A percentile compares a stretch with the other conserved stretches of the same genome.
Evolutionary conservation across 2,113 vertebrate genomes (phyloP).

Genomic region (Phaethornis superciliosus): DNA sequence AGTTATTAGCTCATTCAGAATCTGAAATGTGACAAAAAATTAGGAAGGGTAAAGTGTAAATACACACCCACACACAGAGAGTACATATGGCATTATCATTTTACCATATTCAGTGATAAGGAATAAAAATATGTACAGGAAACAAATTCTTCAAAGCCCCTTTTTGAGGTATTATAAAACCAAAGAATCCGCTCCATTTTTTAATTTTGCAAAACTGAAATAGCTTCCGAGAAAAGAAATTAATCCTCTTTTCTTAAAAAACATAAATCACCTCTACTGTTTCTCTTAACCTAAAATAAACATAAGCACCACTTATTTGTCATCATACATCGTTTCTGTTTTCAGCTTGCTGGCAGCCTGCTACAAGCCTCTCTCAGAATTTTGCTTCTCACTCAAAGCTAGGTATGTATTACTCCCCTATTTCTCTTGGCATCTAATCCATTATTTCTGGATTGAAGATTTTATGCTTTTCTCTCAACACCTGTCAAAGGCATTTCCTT

Average conservation of each 20-base stretch:
- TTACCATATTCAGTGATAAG: neutral
- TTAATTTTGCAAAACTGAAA: constrained; percentile 8
- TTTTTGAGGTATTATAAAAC: constrained; percentile 23
- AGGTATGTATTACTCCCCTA: neutral
- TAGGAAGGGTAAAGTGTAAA: neutral
- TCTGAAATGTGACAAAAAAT: neutral
- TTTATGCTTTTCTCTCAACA: neutral
- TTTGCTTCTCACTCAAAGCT: neutral
- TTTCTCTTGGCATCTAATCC: neutral
- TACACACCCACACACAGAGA: neutral
- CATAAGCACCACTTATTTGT: neutral
- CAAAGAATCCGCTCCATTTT: neutral
- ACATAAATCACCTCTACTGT: neutral
- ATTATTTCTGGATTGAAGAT: neutral
- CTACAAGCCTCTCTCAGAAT: neutral
- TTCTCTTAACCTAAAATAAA: constrained; percentile 28
- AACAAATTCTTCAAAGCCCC: neutral
- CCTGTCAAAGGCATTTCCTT: constrained; percentile 23
- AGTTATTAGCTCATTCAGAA: neutral
- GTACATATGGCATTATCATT: neutral
- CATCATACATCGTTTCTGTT: neutral
- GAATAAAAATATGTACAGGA: neutral
- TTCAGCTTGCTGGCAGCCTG: constrained; percentile 2
- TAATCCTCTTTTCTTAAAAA: neutral
- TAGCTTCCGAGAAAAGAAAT: constrained; percentile 11